These are phyloP conservation scores for Parnassius orleans DNA, from an alignment of 2,888 invertebrate species.

Conservation along the genomic window DNA sequence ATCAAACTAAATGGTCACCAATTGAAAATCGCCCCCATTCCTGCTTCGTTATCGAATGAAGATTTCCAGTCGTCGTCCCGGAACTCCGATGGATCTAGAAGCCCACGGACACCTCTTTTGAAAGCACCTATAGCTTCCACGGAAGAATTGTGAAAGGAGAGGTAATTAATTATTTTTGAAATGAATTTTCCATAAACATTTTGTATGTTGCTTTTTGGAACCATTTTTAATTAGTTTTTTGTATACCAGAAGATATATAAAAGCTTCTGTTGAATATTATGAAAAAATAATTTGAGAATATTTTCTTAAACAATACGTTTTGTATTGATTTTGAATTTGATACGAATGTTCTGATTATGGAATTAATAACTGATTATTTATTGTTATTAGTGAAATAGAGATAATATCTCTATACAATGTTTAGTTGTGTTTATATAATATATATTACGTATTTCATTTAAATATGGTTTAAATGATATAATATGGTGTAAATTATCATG, in stretches of 20 bases:
- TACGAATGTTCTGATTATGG: slow-evolving; percentile 8
- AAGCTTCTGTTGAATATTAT: slow-evolving; percentile 7
- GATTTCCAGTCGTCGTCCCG: slow-evolving; percentile 74
- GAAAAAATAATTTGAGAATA: slow-evolving; percentile 23
- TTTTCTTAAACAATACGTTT: slow-evolving; percentile 18
- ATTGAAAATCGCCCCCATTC: slow-evolving; percentile 83
- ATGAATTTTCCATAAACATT: slow-evolving; percentile 28
- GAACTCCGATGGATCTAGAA: slow-evolving; percentile 65
- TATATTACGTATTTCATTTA: neutral
- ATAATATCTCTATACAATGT: neutral
- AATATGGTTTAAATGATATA: neutral
- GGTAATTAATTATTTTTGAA: slow-evolving; percentile 36
- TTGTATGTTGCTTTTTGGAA: slow-evolving; percentile 22
- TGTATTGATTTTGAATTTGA: slow-evolving; percentile 23
- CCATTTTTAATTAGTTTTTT: slow-evolving; percentile 11
- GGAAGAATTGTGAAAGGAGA: slow-evolving; percentile 71
- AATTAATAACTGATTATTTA: slow-evolving; percentile 11
- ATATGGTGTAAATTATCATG: neutral
- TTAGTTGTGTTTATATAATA: neutral
- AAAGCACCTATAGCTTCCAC: slow-evolving; percentile 78
- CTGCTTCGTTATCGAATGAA: slow-evolving; percentile 83
- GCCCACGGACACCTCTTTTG: slow-evolving; percentile 69
- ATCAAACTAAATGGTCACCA: slow-evolving; percentile 88
- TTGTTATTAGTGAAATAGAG: slow-evolving; percentile 13
- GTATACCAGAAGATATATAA: slow-evolving; percentile 4